Conservation (phyloP, 2,888 invertebrate species). For the Tetragonisca angustula region DNA sequence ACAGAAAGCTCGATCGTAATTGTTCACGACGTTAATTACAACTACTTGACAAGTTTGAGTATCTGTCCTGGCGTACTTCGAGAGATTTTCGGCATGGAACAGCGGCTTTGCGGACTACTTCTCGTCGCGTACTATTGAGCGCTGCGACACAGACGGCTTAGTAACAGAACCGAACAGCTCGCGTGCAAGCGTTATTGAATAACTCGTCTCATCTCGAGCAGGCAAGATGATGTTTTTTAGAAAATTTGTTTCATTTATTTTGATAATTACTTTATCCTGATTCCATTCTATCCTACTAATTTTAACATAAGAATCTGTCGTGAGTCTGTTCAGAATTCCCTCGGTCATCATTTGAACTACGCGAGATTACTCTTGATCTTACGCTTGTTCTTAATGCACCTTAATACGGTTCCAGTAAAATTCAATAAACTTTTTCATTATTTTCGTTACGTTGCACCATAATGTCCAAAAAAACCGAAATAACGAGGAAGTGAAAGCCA, state of each 20-base stretch:
- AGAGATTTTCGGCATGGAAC: conserved; percentile 66
- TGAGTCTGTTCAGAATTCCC: not conserved
- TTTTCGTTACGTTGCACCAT: not conserved
- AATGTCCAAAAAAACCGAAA: not conserved
- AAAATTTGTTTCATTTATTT: not conserved
- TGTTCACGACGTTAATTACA: conserved; percentile 18
- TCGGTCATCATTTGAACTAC: not conserved
- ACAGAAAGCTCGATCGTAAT: conserved; percentile 15
- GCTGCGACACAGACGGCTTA: conserved; percentile 51
- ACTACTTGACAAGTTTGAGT: conserved; percentile 19
- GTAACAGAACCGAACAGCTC: conserved; percentile 45
- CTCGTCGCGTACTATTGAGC: conserved; percentile 55
- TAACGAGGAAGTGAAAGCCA: not conserved
- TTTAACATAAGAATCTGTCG: not conserved
- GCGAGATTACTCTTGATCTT: too few species aligned
- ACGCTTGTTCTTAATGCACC: not conserved
- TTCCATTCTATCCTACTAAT: not conserved
- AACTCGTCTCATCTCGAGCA: not conserved
- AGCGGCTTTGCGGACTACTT: conserved; percentile 59
- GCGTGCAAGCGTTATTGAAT: conserved; percentile 9
- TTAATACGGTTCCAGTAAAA: not conserved
- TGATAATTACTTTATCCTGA: not conserved
- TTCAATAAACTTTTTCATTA: not conserved
- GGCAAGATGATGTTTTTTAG: not conserved
- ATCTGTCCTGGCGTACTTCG: conserved; percentile 80